phyloP scores from a whole-genome alignment of 2,113 vertebrate species.

The Anarhynchus alexandrinus region DNA sequence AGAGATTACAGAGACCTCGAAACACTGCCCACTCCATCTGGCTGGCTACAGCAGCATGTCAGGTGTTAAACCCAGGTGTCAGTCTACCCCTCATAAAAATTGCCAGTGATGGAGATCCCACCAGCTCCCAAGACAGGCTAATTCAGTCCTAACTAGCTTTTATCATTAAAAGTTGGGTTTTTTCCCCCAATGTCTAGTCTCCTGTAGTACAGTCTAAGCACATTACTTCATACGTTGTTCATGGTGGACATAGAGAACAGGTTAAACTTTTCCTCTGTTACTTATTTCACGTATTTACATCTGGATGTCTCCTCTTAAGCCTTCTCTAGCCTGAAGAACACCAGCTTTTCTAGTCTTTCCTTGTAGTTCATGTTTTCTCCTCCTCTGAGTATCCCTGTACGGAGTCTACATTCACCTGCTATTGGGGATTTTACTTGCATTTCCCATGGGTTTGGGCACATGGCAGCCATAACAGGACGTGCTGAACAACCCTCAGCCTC shows the following conservation, averaged over 20 bases:
- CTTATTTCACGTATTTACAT: not conserved
- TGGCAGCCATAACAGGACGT: not conserved
- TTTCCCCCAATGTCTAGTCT: not conserved
- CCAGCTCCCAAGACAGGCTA: not conserved
- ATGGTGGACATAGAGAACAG: not conserved
- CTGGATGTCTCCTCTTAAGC: not conserved
- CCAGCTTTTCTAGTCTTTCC: not conserved
- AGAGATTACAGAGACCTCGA: not conserved
- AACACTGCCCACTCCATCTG: not conserved
- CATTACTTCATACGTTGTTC: not conserved
- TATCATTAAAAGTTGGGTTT: accelerated
- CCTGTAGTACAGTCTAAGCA: not conserved
- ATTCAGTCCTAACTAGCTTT: not conserved
- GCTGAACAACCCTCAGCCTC: not conserved
- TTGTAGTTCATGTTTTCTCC: not conserved
- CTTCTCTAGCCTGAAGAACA: not conserved
- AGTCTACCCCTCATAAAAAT: not conserved
- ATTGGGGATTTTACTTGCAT: not conserved
- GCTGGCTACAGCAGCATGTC: not conserved
- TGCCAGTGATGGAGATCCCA: not conserved
- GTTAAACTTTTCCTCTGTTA: not conserved
- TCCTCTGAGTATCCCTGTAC: not conserved
- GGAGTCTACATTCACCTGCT: not conserved
- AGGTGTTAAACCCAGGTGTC: not conserved
- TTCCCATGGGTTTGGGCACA: not conserved